phyloP scores from a whole-genome alignment of 2,888 invertebrate genomes.

The Cephus sareptanus region DNA sequence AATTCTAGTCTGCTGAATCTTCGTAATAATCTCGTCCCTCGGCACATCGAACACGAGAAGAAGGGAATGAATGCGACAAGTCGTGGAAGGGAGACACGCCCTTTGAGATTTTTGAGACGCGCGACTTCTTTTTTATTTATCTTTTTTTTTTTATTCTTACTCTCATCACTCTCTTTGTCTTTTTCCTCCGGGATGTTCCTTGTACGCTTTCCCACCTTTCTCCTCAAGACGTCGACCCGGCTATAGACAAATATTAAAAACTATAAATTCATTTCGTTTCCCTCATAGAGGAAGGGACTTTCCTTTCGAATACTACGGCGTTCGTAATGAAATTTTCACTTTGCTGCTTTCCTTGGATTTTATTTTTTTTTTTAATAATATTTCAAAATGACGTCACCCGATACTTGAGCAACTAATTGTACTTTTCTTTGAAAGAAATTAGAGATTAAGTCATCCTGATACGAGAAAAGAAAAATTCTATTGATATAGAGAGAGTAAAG shows the following conservation, averaged over 20 bases:
- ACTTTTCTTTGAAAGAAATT: neutral
- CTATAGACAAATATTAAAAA: conserved; percentile 51
- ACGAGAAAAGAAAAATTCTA: neutral
- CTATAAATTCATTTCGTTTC: conserved; percentile 49
- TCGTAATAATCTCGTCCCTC: neutral
- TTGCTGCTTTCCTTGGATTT: conserved; percentile 1
- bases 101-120: neutral
- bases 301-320: conserved; percentile 13
- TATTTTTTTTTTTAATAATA: neutral
- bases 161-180: conserved; percentile 1
- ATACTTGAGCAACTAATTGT: neutral
- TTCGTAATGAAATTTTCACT: conserved; percentile 44
- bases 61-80: neutral
- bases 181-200: neutral
- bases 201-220: conserved; percentile 9
- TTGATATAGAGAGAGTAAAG: neutral
- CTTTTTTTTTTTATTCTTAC: neutral
- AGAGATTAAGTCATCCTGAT: neutral
- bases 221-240: conserved; percentile 21
- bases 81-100: neutral
- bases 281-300: neutral
- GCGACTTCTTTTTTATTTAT: neutral
- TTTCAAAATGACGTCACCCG: neutral
- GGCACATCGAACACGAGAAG: neutral
- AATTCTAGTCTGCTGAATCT: neutral